A percentile compares a stretch with the other conserved stretches of the same genome.
phyloP scores from a whole-genome alignment of 2,888 invertebrate species.

The Troides oblongomaculatus region DNA sequence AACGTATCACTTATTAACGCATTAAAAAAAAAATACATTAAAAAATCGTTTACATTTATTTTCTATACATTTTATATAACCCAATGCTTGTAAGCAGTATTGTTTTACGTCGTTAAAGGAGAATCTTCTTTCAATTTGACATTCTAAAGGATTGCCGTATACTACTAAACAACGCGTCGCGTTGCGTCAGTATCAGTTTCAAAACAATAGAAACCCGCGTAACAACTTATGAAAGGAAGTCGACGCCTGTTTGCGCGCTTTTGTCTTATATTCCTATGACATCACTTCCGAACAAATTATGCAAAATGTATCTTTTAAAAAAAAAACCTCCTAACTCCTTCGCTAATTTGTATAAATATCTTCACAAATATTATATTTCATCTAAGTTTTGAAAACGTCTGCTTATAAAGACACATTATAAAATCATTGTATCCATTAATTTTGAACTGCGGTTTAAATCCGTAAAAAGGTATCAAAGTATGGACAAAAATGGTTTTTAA shows the following conservation, averaged over 20 bases:
- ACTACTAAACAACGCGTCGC: conserved; percentile 14
- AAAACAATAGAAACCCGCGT: conserved; percentile 25
- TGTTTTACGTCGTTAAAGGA: conserved; percentile 15
- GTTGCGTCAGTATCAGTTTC: conserved; percentile 24
- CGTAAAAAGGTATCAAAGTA: no score
- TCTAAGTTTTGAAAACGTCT: background rate
- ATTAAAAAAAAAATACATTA: no score
- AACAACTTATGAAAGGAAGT: conserved; percentile 24
- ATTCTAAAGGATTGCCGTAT: conserved; percentile 9
- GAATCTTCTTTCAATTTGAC: conserved; percentile 17
- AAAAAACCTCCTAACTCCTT: background rate
- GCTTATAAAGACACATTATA: no score
- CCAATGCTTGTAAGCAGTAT: background rate
- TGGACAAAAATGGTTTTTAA: no score
- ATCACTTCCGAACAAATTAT: conserved; percentile 3
- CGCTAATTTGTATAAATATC: background rate
- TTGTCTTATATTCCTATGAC: conserved; percentile 15
- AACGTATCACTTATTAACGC: no score
- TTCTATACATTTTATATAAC: background rate
- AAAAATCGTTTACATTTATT: background rate
- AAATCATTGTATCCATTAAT: no score
- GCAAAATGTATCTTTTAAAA: background rate
- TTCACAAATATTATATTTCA: background rate
- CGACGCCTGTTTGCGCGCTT: conserved; percentile 25
- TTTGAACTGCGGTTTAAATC: no score